Conservation (phyloP, 2,797 vertebrate genomes). For the Chaetophractus vellerosus region DNA sequence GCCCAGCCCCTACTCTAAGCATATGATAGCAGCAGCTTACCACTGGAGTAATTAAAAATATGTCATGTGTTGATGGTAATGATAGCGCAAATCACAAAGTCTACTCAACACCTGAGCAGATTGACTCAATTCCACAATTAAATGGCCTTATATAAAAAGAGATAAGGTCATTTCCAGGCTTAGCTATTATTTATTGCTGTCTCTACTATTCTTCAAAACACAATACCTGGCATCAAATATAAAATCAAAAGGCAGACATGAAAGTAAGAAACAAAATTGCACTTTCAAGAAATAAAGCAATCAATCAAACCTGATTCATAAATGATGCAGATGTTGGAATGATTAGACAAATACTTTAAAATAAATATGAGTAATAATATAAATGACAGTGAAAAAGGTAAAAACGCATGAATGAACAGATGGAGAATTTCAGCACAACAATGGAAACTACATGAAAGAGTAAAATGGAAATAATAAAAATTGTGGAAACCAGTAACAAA, state of each 20-base stretch:
- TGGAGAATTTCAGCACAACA: conserved; percentile 10
- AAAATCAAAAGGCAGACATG: conserved; percentile 44
- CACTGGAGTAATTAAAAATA: conserved; percentile 9
- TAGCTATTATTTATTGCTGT: conserved; percentile 5
- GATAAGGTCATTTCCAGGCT: not conserved
- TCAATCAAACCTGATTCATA: conserved; percentile 18
- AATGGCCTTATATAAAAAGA: not conserved
- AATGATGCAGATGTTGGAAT: conserved; percentile 12
- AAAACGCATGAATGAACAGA: not conserved
- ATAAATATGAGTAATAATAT: conserved; percentile 40
- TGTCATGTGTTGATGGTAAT: not conserved
- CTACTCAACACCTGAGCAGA: not conserved
- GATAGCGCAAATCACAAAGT: conserved; percentile 37
- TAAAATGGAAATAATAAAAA: conserved; percentile 44
- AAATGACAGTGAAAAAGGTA: not conserved
- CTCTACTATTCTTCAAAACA: conserved; percentile 51
- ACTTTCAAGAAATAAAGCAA: conserved; percentile 61
- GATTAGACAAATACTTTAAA: conserved; percentile 42
- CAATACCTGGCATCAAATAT: not conserved
- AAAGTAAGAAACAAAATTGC: not conserved
- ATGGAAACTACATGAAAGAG: conserved; percentile 46
- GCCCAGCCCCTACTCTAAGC: not conserved
- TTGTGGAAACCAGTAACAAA: not conserved
- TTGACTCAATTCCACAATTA: conserved; percentile 41
- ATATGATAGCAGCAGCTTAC: not conserved